These are phyloP conservation scores for Matsumurasca onukii DNA, from an alignment of 1,140 invertebrate genomes.

Conservation along the genomic window DNA sequence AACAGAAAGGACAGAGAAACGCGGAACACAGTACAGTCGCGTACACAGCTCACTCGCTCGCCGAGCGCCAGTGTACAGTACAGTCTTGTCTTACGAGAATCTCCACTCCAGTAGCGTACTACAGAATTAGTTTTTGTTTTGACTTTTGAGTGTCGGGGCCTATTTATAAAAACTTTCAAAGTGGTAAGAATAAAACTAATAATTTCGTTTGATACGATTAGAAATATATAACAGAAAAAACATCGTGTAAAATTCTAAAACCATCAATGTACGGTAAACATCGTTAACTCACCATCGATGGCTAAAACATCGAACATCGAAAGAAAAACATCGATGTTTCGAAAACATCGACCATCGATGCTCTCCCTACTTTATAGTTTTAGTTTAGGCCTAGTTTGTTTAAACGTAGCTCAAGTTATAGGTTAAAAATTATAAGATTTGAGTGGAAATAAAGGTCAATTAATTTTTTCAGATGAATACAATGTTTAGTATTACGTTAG, in stretches of 20 bases:
- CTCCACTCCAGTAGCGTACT: conserved; percentile 9
- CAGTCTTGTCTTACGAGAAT: conserved; percentile 8
- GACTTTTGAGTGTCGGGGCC: neutral
- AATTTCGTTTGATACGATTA: neutral
- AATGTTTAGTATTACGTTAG: no score
- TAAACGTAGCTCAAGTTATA: no score
- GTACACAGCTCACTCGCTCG: conserved; percentile 9
- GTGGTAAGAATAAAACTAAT: conserved; percentile 6
- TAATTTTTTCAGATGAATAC: no score
- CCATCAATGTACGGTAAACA: conserved; percentile 4
- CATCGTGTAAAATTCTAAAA: neutral
- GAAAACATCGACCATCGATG: conserved; percentile 3
- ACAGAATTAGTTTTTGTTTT: conserved; percentile 16
- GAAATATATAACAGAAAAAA: conserved; percentile 14
- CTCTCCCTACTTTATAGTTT: conserved; percentile 16
- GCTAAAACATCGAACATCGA: conserved; percentile 9
- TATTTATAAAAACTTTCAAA: conserved; percentile 9
- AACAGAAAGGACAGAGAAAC: neutral
- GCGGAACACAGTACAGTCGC: conserved; percentile 7
- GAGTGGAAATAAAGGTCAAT: no score
- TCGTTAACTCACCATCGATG: conserved; percentile 15
- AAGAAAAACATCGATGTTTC: conserved; percentile 14
- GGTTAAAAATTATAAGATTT: no score
- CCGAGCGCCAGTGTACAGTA: conserved; percentile 1
- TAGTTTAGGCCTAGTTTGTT: no score